These are phyloP conservation scores for Melanostigma gelatinosum DNA, from an alignment of 2,113 vertebrate genomes.

Conservation along the genomic window DNA sequence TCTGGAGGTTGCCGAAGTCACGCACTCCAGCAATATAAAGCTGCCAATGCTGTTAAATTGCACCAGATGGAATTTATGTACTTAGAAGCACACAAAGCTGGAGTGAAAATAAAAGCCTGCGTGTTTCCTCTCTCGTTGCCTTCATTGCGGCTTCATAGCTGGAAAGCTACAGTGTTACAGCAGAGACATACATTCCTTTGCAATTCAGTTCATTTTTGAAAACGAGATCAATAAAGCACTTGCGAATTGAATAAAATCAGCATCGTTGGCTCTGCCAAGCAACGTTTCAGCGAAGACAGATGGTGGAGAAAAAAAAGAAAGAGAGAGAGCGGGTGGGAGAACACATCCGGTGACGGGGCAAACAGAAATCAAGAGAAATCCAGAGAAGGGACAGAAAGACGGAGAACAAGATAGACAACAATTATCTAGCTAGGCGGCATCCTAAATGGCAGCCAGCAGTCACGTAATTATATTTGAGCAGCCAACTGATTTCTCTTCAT, in stretches of 20 bases:
- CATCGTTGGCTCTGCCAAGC: background rate
- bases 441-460: slow-evolving; percentile 71
- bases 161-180: background rate
- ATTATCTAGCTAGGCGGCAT: slow-evolving; percentile 55
- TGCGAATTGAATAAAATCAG: slow-evolving; percentile 32
- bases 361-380: slow-evolving; percentile 14
- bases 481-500: slow-evolving; percentile 67
- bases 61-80: slow-evolving; percentile 21
- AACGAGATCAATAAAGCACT: slow-evolving; percentile 16
- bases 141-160: background rate
- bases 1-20: slow-evolving; percentile 9
- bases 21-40: slow-evolving; percentile 5
- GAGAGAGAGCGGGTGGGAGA: background rate
- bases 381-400: slow-evolving; percentile 10
- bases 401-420: slow-evolving; percentile 29
- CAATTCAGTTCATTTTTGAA: background rate
- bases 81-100: slow-evolving; percentile 12
- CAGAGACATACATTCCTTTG: background rate
- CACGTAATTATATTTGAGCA: slow-evolving; percentile 78
- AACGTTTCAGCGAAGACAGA: slow-evolving; percentile 17
- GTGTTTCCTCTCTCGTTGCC: slow-evolving; percentile 17
- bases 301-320: background rate
- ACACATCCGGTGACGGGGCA: background rate
- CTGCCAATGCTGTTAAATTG: slow-evolving; percentile 4
- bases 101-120: slow-evolving; percentile 19